Evolutionary conservation across 2,888 invertebrate genomes (phyloP).

Genomic region (Peribatodes rhomboidaria): DNA sequence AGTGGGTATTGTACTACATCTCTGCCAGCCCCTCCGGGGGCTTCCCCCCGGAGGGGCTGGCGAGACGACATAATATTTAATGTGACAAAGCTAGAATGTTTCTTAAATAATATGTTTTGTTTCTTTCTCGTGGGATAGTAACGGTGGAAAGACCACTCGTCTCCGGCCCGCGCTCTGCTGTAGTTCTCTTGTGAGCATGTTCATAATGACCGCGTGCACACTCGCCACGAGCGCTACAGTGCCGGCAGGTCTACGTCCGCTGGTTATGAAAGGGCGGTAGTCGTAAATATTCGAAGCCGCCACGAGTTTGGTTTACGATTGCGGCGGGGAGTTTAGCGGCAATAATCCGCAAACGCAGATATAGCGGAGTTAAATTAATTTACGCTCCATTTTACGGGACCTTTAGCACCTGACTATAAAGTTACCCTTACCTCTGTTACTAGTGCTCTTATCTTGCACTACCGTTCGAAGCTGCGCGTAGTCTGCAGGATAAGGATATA

Average conservation of each 20-base stretch:
- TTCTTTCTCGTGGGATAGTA: no score
- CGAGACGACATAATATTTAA: no score
- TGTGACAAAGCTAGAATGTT: no score
- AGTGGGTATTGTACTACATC: no score
- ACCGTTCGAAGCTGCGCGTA: background rate
- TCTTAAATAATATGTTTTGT: no score
- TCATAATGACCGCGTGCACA: background rate
- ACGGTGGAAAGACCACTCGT: no score
- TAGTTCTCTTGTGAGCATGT: no score
- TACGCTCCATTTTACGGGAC: conserved; percentile 18
- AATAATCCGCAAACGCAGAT: conserved; percentile 37
- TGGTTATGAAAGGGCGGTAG: conserved; percentile 45
- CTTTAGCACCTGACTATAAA: conserved; percentile 20
- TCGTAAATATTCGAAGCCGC: conserved; percentile 63
- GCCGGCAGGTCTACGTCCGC: conserved; percentile 36
- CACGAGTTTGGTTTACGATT: conserved; percentile 58
- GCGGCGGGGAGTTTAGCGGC: conserved; percentile 52
- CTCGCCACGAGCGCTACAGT: background rate
- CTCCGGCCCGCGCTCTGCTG: no score
- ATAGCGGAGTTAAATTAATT: conserved; percentile 38
- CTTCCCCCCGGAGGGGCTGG: no score
- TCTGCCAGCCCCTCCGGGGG: no score
- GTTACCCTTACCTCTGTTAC: conserved; percentile 15
- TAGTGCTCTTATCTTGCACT: background rate
- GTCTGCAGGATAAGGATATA: background rate